Evolutionary conservation across 2,888 invertebrate species (phyloP).

Genomic region (Anodontia alba): DNA sequence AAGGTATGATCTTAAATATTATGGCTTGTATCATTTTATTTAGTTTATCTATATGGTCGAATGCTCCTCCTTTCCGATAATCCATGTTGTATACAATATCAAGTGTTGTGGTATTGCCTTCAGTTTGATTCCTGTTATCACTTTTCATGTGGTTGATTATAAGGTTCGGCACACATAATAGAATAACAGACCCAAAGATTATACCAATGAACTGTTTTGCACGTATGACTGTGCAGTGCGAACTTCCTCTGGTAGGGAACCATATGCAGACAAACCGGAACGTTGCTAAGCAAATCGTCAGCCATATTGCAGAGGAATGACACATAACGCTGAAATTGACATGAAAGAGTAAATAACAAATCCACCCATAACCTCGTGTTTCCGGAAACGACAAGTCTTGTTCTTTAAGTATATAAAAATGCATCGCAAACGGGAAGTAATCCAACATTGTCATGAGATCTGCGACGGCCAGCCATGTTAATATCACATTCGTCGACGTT

Average conservation of each 20-base stretch:
- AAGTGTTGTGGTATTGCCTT: conserved; percentile 90
- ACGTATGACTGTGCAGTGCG: conserved; percentile 93
- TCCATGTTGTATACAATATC: conserved; percentile 25
- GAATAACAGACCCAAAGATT: conserved; percentile 92
- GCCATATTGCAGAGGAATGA: conserved; percentile 96
- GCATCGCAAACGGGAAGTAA: conserved; percentile 95
- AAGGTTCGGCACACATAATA: conserved; percentile 94
- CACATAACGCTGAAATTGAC: conserved; percentile 94
- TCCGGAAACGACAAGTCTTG: conserved; percentile 67
- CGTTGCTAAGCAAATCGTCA: conserved; percentile 95
- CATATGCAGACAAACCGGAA: conserved; percentile 93
- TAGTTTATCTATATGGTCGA: conserved; percentile 50
- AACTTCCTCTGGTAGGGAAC: conserved; percentile 91
- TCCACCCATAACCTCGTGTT: conserved; percentile 83
- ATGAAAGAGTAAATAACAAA: conserved; percentile 88
- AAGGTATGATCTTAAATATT: conserved; percentile 96
- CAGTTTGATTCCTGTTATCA: conserved; percentile 37
- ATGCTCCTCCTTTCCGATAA: conserved; percentile 53
- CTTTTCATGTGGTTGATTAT: conserved; percentile 90
- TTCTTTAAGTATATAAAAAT: conserved; percentile 86
- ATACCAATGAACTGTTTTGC: conserved; percentile 93
- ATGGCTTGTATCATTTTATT: conserved; percentile 91
- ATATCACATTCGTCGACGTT: conserved; percentile 96
- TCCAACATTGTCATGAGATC: conserved; percentile 96
- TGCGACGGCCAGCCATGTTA: conserved; percentile 92